phyloP scores from a whole-genome alignment of 2,113 vertebrate genomes.

The Pyrgilauda ruficollis region DNA sequence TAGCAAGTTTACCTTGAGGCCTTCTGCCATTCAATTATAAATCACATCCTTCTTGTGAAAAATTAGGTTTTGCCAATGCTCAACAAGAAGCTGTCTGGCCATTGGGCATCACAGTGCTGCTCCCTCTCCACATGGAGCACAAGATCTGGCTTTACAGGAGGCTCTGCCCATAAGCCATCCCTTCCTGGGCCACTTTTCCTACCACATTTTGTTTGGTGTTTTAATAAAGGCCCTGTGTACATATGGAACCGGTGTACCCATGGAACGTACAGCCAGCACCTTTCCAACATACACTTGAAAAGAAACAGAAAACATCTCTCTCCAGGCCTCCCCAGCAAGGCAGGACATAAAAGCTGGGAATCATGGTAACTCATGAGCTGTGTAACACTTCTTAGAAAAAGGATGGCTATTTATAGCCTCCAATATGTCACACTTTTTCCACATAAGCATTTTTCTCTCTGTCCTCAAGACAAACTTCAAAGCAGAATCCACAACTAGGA shows the following conservation, averaged over 20 bases:
- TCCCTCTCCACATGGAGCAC: rapidly evolving
- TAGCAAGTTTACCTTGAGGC: neutral
- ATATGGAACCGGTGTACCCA: neutral
- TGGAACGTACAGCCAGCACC: neutral
- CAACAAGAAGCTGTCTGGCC: neutral
- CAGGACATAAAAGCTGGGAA: neutral
- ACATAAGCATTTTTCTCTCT: neutral
- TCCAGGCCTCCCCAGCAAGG: neutral
- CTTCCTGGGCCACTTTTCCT: neutral
- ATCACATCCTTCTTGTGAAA: neutral
- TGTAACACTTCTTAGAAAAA: neutral
- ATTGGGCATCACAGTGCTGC: neutral
- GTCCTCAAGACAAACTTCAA: neutral
- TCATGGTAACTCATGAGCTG: neutral
- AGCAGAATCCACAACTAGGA: neutral
- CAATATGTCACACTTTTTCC: neutral
- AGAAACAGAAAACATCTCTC: neutral
- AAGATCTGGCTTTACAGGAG: neutral
- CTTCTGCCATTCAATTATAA: neutral
- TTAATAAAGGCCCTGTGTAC: neutral
- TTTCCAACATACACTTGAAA: neutral
- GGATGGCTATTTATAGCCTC: neutral
- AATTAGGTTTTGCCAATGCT: neutral
- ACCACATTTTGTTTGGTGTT: neutral
- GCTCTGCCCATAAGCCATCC: neutral